Evolutionary conservation across 1,140 invertebrate genomes (phyloP).

Genomic region (Triops cancriformis): DNA sequence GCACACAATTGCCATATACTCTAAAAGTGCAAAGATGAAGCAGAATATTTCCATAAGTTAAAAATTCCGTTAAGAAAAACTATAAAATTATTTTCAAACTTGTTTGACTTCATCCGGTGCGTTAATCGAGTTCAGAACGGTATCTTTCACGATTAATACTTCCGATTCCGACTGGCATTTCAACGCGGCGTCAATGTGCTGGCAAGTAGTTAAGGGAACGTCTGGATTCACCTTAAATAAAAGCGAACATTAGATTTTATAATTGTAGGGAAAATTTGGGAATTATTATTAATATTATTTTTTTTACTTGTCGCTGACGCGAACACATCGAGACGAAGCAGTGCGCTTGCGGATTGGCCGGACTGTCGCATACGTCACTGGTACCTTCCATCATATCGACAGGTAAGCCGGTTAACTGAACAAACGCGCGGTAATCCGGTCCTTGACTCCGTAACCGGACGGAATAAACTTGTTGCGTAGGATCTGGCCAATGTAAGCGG

Average conservation of each 20-base stretch:
- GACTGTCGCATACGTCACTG: slow-evolving; percentile 43
- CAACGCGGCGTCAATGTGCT: slow-evolving; percentile 59
- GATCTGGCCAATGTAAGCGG: not conserved
- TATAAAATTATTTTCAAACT: slow-evolving; percentile 37
- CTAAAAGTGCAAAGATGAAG: too few species aligned
- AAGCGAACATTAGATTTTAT: not conserved
- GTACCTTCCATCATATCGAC: slow-evolving; percentile 41
- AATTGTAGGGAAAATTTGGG: slow-evolving; percentile 11
- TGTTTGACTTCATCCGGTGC: slow-evolving; percentile 56
- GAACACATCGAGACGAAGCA: slow-evolving; percentile 58
- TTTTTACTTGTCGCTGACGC: slow-evolving; percentile 14
- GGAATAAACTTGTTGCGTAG: slow-evolving; percentile 52
- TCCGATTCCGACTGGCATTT: slow-evolving; percentile 55
- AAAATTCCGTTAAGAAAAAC: too few species aligned
- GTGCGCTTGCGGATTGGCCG: slow-evolving; percentile 46
- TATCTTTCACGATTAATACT: slow-evolving; percentile 54
- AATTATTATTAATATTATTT: not conserved
- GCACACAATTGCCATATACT: not conserved
- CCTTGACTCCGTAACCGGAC: slow-evolving; percentile 58
- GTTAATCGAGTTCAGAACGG: slow-evolving; percentile 54
- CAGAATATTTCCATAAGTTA: too few species aligned
- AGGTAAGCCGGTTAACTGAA: slow-evolving; percentile 54
- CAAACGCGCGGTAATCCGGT: slow-evolving; percentile 63
- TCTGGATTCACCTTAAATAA: slow-evolving; percentile 1
- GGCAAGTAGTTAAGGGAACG: slow-evolving; percentile 42